Evolutionary conservation across 2,113 vertebrate species (phyloP), one percentile per base, ranked within the genome.

Genomic region (Chelonoidis abingdonii): DNA sequence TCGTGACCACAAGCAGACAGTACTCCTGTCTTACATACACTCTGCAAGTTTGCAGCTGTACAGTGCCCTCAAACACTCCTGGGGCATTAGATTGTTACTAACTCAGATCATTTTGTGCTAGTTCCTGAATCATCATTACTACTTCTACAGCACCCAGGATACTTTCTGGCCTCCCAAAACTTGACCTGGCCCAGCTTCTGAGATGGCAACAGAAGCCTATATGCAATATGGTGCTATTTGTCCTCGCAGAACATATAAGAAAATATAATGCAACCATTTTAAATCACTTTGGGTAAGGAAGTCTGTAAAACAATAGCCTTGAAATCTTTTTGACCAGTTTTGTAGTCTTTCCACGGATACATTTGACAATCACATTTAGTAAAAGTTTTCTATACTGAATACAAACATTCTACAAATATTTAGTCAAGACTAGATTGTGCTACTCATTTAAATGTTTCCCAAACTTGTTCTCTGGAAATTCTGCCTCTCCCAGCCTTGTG

Each of bases 391-490:
- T 47, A 27, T 78, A 27, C 12, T 47, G 41, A 47, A 41, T 47
- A 8, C 25, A 44, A 47, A 44, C 38, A 13, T 27, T 75, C 10
- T 35, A 62, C 19, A 69, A 69, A 44, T 22, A 76, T 41, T 76
- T 47, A 76, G 75, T 47, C 41, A 44, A 41, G 50, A 54, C 21
- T 54, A 10, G 59, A 24, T 9, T 50, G 19, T n/a, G 35, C 25
- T 5, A 21, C 27, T 22, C 50, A 54, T 59, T 19, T 83, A 65
- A 95, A 12, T 88, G 38, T 94, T 72, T 82, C 87, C 44, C 94
- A 49, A 92, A 90, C 53, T 89, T 86, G 8, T 86, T 44, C 47
- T 93, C 88, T 76, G 57, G 87, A 93, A 96, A 93, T n/a, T 53
- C 1, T 89, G 83, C 31, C n/a, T 38, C 87, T 92, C 95, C 89